Percentiles rank a stretch among this genome's conserved stretches.
Evolutionary conservation across 2,113 vertebrate species (phyloP).

Genomic region (Progne subis): DNA sequence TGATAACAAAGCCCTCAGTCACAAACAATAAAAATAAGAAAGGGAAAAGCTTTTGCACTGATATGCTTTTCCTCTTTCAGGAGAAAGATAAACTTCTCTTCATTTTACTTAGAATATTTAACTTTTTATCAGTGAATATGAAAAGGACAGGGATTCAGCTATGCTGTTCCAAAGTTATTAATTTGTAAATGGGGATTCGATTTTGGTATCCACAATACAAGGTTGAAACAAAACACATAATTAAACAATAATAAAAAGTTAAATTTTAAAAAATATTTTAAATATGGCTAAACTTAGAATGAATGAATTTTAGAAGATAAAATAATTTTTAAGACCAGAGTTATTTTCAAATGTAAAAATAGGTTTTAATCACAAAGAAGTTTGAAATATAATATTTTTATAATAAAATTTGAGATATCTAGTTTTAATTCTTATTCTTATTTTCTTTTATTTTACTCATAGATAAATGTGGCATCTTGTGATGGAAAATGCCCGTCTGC

Average conservation of each 20-base stretch:
- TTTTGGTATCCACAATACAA: not conserved
- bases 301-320: not conserved
- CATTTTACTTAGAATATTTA: not conserved
- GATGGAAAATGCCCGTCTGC: constrained; percentile 97
- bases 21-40: not conserved
- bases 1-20: not conserved
- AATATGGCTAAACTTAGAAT: not conserved
- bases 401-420: not conserved
- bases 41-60: not conserved
- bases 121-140: not conserved
- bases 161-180: not conserved
- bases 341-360: not conserved
- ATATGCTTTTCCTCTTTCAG: not conserved
- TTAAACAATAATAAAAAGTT: not conserved
- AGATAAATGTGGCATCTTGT: constrained; percentile 93
- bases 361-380: not conserved
- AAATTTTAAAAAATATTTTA: not conserved
- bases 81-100: not conserved
- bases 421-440: not conserved
- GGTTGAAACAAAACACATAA: not conserved
- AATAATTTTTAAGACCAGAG: not conserved
- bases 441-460: not conserved
- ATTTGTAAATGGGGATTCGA: not conserved
- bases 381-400: not conserved
- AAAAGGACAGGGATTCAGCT: not conserved